Percentiles rank a stretch among this genome's conserved stretches.
Evolutionary conservation across 2,113 vertebrate species (phyloP).

Genomic region (Catagonus wagneri): DNA sequence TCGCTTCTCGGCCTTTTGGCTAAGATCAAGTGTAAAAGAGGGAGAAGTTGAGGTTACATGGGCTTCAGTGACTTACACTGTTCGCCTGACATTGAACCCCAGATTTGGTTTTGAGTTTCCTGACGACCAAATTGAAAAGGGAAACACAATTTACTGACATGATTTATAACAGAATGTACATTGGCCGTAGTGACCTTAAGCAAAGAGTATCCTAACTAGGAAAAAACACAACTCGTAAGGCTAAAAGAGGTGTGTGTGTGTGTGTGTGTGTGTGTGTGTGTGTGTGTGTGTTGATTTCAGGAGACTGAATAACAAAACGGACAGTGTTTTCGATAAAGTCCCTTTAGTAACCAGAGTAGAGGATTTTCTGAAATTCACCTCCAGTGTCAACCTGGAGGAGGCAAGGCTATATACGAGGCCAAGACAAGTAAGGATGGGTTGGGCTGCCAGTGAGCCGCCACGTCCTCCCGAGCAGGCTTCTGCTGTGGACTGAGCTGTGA

Average conservation of each 20-base stretch:
- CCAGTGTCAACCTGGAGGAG: background rate
- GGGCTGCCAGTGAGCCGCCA: background rate
- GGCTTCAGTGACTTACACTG: background rate
- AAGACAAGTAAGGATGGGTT: too few species aligned
- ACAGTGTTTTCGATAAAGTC: background rate
- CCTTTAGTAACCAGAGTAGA: background rate
- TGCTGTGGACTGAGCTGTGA: background rate
- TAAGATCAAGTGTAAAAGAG: too few species aligned
- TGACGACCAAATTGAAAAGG: background rate
- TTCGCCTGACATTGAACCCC: background rate
- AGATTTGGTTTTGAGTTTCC: conserved; percentile 12
- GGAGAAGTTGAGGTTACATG: background rate
- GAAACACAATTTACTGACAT: background rate
- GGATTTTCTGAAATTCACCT: background rate
- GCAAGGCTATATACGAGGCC: background rate
- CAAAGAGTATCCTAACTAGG: background rate
- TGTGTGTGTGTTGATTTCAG: background rate
- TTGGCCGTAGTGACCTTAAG: background rate
- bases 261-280: background rate
- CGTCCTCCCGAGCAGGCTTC: background rate
- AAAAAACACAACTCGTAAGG: background rate
- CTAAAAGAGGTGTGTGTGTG: background rate
- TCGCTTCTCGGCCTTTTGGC: too few species aligned
- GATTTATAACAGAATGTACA: background rate
- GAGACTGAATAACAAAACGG: background rate